These are phyloP conservation scores for Cacoxenus indagator DNA, from an alignment of 2,888 invertebrate genomes.

Conservation along the genomic window DNA sequence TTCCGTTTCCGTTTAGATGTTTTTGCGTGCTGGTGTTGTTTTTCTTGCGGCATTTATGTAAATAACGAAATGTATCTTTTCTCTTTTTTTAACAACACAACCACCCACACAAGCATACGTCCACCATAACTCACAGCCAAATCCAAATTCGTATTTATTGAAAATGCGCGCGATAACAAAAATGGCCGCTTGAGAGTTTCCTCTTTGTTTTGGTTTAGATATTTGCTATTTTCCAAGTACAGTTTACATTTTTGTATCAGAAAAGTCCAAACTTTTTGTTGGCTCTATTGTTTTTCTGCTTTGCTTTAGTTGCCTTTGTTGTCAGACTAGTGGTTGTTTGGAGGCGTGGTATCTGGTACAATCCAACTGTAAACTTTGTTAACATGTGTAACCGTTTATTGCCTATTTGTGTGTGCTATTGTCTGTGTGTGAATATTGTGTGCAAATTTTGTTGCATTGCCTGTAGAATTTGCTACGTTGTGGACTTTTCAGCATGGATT, in stretches of 20 bases:
- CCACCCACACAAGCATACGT: constrained; percentile 9
- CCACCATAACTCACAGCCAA: neutral
- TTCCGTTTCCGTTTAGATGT: constrained; percentile 49
- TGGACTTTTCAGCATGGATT: neutral
- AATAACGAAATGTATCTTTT: constrained; percentile 50
- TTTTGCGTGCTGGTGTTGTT: constrained; percentile 1
- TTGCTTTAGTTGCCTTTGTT: constrained; percentile 31
- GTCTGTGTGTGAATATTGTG: constrained; percentile 28
- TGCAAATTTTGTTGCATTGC: neutral
- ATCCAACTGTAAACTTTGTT: constrained; percentile 54
- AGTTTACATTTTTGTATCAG: constrained; percentile 32
- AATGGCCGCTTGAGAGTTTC: constrained; percentile 57
- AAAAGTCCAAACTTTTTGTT: constrained; percentile 21
- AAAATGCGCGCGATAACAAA: constrained; percentile 59
- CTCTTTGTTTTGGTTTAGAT: constrained; percentile 46
- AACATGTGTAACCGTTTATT: constrained; percentile 61
- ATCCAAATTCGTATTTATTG: constrained; percentile 31
- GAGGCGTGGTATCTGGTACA: constrained; percentile 19
- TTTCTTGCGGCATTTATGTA: constrained; percentile 35
- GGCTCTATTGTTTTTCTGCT: constrained; percentile 30
- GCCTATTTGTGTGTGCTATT: constrained; percentile 24
- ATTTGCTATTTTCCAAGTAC: constrained; percentile 26
- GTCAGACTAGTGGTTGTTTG: neutral
- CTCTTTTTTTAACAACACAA: constrained; percentile 21
- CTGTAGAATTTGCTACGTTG: constrained; percentile 18